phyloP scores from a whole-genome alignment of 92 coral and sea anemone species.

The Umimayanthus chanpuru region DNA sequence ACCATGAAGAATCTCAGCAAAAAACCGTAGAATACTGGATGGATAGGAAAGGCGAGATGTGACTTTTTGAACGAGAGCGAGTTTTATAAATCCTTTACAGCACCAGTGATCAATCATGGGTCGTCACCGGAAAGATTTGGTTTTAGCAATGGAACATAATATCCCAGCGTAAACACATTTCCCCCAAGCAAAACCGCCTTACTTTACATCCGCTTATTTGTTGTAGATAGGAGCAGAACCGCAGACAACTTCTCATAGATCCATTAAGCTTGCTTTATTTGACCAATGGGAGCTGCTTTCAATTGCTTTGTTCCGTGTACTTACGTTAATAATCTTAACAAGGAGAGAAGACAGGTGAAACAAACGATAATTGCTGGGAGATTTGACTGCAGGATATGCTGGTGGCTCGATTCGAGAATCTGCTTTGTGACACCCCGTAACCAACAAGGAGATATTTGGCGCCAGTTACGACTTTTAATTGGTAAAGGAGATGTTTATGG shows the following conservation, averaged over 20 bases:
- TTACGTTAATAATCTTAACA: neutral
- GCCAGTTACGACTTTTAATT: neutral
- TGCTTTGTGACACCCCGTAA: neutral
- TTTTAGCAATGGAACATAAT: constrained; percentile 19
- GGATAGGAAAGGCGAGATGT: neutral
- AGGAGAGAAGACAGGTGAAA: neutral
- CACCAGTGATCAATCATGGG: neutral
- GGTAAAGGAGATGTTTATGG: neutral
- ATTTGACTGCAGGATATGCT: neutral
- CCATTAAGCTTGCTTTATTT: constrained; percentile 16
- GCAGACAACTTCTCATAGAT: neutral
- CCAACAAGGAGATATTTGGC: neutral
- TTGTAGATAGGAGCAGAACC: neutral
- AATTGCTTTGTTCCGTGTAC: neutral
- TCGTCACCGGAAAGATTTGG: constrained; percentile 5
- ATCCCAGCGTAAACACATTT: constrained; percentile 5
- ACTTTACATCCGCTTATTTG: constrained; percentile 10
- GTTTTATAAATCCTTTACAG: neutral
- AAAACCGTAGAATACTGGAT: constrained; percentile 15
- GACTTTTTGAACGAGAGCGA: neutral
- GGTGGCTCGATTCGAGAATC: neutral
- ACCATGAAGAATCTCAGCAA: constrained; percentile 44
- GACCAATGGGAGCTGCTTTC: constrained; percentile 22
- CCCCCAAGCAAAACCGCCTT: neutral
- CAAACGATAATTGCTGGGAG: neutral